These are phyloP conservation scores for Datnioides undecimradiatus DNA, from an alignment of 2,113 vertebrate genomes.

Conservation along the genomic window DNA sequence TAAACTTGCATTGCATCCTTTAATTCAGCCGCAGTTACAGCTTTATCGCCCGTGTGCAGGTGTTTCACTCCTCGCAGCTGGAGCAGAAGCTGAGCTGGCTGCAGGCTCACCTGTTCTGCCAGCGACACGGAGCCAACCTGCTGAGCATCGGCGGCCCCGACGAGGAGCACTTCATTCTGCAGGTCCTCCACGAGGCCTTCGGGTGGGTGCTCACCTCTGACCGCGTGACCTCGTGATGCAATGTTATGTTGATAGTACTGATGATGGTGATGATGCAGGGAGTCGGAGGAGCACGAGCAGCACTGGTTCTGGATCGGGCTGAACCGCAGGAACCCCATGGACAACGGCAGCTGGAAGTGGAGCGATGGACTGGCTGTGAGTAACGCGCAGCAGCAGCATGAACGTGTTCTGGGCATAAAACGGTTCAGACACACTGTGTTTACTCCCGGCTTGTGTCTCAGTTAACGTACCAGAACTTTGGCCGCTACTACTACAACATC, in stretches of 20 bases:
- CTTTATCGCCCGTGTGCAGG: conserved; percentile 78
- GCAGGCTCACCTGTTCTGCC: conserved; percentile 89
- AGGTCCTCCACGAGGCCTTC: conserved; percentile 91
- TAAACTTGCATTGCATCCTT: background rate
- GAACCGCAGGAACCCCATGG: conserved; percentile 90
- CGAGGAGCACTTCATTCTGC: conserved; percentile 91
- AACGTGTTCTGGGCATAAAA: background rate
- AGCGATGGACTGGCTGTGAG: conserved; percentile 94
- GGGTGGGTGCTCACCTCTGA: conserved; percentile 84
- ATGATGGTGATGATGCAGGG: conserved; percentile 70
- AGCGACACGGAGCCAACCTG: conserved; percentile 89
- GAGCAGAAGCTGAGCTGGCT: conserved; percentile 93
- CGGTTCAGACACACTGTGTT: background rate
- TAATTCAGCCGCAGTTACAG: background rate
- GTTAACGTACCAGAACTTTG: conserved; percentile 96
- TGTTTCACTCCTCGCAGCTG: conserved; percentile 88
- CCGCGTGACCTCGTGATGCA: background rate
- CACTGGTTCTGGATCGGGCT: conserved; percentile 98
- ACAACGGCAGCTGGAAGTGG: conserved; percentile 93
- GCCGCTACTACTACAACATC: conserved; percentile 88
- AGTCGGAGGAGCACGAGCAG: conserved; percentile 93
- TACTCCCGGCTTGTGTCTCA: conserved; percentile 64
- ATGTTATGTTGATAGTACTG: background rate
- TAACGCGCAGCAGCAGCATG: background rate
- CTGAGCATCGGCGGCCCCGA: conserved; percentile 90